phyloP scores from a whole-genome alignment of 2,888 invertebrate genomes.

The Lomographa bimaculata region DNA sequence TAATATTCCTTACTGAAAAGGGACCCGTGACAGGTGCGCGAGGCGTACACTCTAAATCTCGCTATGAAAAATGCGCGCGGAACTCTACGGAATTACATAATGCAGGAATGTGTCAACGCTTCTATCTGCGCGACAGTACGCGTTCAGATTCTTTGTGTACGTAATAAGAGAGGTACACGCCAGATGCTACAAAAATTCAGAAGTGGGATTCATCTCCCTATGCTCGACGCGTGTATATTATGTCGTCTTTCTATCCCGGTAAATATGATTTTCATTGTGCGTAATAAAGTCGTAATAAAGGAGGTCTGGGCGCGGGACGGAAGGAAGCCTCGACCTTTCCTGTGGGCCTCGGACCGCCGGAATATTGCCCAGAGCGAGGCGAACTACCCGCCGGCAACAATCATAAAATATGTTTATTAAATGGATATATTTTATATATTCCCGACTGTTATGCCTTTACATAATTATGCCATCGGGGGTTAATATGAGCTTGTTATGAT shows the following conservation, averaged over 20 bases:
- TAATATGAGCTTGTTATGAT: conserved; percentile 6
- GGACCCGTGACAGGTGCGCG: conserved; percentile 67
- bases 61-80: conserved; percentile 73
- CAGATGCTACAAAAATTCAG: conserved; percentile 49
- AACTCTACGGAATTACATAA: conserved; percentile 62
- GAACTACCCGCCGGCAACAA: conserved; percentile 22
- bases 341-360: conserved; percentile 45
- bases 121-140: conserved; percentile 44
- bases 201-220: conserved; percentile 48
- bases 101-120: conserved; percentile 70
- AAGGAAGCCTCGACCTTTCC: conserved; percentile 68
- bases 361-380: conserved; percentile 34
- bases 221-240: conserved; percentile 69
- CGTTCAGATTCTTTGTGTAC: conserved; percentile 68
- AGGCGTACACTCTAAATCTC: conserved; percentile 62
- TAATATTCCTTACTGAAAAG: conserved; percentile 69
- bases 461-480: conserved; percentile 1
- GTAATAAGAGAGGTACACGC: conserved; percentile 62
- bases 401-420: conserved; percentile 36
- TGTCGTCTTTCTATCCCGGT: conserved; percentile 61
- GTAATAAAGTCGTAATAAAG: conserved; percentile 73
- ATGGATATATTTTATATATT: conserved; percentile 29
- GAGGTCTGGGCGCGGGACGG: conserved; percentile 56
- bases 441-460: no score
- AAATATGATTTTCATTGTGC: conserved; percentile 75